Evolutionary conservation across 1,140 invertebrate genomes (phyloP).

Genomic region (Scaptomyza pallida): DNA sequence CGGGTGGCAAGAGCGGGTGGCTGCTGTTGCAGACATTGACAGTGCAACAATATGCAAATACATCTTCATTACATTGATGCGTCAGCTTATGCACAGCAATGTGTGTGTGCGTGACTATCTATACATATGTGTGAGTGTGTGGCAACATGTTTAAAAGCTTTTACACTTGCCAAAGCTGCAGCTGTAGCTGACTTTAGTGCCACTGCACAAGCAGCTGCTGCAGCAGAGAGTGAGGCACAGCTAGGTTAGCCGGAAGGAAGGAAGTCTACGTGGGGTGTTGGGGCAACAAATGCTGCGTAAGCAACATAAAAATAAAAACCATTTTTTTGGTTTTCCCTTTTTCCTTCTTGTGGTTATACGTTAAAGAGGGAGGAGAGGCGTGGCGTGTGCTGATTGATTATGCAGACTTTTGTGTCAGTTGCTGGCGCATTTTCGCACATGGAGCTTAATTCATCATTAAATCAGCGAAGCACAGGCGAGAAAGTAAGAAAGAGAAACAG

Average conservation of each 20-base stretch:
- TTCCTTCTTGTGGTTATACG: not conserved
- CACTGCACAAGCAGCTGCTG: constrained; percentile 39
- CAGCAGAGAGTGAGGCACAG: not conserved
- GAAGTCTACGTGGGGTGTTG: constrained; percentile 53
- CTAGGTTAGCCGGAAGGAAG: constrained; percentile 11
- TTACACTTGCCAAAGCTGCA: constrained; percentile 71
- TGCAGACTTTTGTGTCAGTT: constrained; percentile 81
- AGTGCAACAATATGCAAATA: constrained; percentile 81
- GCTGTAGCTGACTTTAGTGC: constrained; percentile 67
- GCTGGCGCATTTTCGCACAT: constrained; percentile 60
- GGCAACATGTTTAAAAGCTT: constrained; percentile 78
- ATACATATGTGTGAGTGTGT: constrained; percentile 12
- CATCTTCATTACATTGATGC: constrained; percentile 83
- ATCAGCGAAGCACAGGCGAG: constrained; percentile 23
- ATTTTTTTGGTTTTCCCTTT: not conserved
- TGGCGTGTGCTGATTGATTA: constrained; percentile 70
- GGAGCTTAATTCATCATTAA: constrained; percentile 78
- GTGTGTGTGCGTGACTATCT: not conserved
- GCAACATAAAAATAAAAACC: not conserved
- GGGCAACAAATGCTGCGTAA: constrained; percentile 31
- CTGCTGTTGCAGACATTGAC: constrained; percentile 52
- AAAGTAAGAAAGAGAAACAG: not conserved
- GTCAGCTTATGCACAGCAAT: constrained; percentile 79
- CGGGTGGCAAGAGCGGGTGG: not conserved
- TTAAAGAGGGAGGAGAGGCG: not conserved